Percentiles rank a stretch among this genome's conserved stretches.
These are phyloP conservation scores for Rhinella marina DNA, from an alignment of 2,797 vertebrate species.

Conservation along the genomic window DNA sequence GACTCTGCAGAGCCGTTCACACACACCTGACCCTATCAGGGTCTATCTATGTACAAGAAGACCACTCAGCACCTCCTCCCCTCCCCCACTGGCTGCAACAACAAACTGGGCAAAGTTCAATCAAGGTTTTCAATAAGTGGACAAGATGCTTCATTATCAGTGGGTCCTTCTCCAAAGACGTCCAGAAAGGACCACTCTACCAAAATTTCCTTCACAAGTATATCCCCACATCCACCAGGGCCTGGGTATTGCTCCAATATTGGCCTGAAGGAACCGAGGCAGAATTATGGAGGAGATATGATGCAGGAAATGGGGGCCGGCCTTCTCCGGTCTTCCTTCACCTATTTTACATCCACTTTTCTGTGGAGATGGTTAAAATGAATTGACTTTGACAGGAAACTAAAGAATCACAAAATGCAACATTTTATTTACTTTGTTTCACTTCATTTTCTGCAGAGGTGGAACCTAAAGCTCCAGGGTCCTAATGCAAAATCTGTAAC, in stretches of 20 bases:
- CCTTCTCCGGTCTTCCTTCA: neutral
- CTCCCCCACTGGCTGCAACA: constrained; percentile 29
- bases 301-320: neutral
- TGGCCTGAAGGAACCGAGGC: neutral
- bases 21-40: constrained; percentile 30
- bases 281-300: neutral
- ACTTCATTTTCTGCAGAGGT: neutral
- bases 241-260: neutral
- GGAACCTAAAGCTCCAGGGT: too few species aligned
- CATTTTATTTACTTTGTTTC: neutral
- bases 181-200: neutral
- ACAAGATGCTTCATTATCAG: constrained; percentile 1
- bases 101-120: constrained; percentile 42
- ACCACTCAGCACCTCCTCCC: constrained; percentile 33
- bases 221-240: neutral
- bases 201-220: neutral
- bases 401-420: neutral
- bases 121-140: constrained; percentile 3
- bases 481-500: too few species aligned
- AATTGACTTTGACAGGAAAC: neutral
- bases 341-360: neutral
- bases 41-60: constrained; percentile 23
- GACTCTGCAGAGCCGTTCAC: constrained; percentile 18
- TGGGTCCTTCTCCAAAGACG: too few species aligned
- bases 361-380: neutral